phyloP scores from a whole-genome alignment of 2,888 invertebrate species.

The Apantesis nais region DNA sequence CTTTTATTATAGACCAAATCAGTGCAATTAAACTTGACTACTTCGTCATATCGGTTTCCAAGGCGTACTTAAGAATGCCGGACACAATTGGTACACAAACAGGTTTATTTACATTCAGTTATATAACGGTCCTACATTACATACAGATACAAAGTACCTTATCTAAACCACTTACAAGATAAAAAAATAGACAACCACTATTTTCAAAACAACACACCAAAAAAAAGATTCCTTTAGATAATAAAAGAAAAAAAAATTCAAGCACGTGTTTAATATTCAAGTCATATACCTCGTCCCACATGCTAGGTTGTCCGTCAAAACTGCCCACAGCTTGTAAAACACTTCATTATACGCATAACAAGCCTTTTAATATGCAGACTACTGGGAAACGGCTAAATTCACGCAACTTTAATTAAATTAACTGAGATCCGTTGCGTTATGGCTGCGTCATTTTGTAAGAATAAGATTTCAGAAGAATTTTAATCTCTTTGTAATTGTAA shows the following conservation, averaged over 20 bases:
- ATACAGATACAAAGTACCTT: background rate
- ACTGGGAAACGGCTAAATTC: constrained; percentile 38
- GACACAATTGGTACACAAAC: background rate
- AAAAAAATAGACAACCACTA: background rate
- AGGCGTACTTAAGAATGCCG: constrained; percentile 2
- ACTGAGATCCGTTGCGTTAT: constrained; percentile 25
- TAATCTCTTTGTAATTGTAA: background rate
- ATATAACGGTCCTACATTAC: background rate
- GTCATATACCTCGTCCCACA: background rate
- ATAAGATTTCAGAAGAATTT: background rate
- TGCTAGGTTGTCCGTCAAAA: constrained; percentile 20
- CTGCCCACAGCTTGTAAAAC: constrained; percentile 26
- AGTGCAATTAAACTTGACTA: background rate
- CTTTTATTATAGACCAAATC: constrained; percentile 1
- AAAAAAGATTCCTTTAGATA: background rate
- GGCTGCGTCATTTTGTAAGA: constrained; percentile 19
- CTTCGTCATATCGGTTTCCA: background rate
- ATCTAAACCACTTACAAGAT: background rate
- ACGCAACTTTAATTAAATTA: constrained; percentile 33
- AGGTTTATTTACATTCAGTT: constrained; percentile 1
- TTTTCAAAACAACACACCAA: background rate
- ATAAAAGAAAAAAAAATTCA: too few species aligned
- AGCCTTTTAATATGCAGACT: constrained; percentile 34
- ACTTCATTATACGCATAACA: constrained; percentile 35
- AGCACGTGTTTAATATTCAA: constrained; percentile 2